These are phyloP conservation scores for Vulpes vulpes DNA, from an alignment of 2,113 vertebrate genomes.

Conservation along the genomic window DNA sequence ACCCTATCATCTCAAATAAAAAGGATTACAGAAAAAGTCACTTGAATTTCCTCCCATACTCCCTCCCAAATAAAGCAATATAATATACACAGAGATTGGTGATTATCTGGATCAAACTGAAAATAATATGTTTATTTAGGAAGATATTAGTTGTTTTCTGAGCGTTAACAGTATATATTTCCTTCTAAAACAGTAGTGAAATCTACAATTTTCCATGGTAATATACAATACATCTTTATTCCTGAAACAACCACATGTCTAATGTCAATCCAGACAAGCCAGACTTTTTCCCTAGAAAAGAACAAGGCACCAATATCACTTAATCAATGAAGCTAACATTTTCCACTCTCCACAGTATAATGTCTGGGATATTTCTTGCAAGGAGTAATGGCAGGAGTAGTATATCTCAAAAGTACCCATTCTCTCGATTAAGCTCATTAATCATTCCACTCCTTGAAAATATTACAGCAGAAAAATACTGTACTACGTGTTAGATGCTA, in stretches of 20 bases:
- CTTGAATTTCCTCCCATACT: constrained; percentile 42
- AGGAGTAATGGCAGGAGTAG: background rate
- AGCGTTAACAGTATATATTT: constrained; percentile 18
- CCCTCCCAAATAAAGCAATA: constrained; percentile 9
- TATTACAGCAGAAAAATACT: background rate
- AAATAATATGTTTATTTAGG: constrained; percentile 46
- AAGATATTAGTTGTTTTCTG: background rate
- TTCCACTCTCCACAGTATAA: background rate
- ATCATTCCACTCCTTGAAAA: constrained; percentile 19
- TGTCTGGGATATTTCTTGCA: background rate
- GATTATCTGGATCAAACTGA: constrained; percentile 45
- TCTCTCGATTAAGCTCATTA: constrained; percentile 23
- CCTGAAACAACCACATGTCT: constrained; percentile 45
- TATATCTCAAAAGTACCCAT: constrained; percentile 18
- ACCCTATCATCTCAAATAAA: constrained; percentile 10
- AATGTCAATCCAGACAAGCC: constrained; percentile 4
- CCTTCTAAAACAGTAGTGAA: constrained; percentile 31
- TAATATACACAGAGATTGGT: background rate
- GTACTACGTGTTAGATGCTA: background rate
- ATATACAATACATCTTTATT: constrained; percentile 48
- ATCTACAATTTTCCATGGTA: background rate
- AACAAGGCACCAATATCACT: background rate
- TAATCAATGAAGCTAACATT: background rate
- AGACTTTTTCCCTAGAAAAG: constrained; percentile 35
- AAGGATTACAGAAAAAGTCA: constrained; percentile 54